Evolutionary conservation across 1,140 invertebrate genomes (phyloP).

Genomic region (Maniola jurtina): DNA sequence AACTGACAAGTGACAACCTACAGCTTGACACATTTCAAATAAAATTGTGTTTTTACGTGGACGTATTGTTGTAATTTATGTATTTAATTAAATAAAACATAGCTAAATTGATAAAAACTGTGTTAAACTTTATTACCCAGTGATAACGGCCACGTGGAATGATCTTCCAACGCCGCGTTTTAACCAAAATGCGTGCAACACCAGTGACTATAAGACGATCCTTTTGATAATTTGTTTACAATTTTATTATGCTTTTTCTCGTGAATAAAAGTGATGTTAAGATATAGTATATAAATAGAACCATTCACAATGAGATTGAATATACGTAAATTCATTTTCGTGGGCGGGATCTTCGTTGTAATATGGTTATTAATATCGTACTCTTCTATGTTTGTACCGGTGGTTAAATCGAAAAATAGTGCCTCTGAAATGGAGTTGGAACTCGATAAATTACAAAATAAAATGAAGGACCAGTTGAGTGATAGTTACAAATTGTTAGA

Average conservation of each 20-base stretch:
- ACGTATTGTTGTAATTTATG: constrained; percentile 3
- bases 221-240: constrained; percentile 12
- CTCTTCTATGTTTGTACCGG: constrained; percentile 39
- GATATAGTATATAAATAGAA: constrained; percentile 4
- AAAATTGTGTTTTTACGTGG: constrained; percentile 8
- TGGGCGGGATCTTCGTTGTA: constrained; percentile 32
- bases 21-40: constrained; percentile 2
- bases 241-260: constrained; percentile 3
- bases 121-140: neutral
- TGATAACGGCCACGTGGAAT: neutral
- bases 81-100: neutral
- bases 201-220: neutral
- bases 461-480: constrained; percentile 51
- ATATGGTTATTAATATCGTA: constrained; percentile 54
- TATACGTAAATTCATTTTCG: constrained; percentile 47
- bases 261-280: neutral
- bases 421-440: constrained; percentile 44
- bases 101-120: neutral
- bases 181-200: neutral
- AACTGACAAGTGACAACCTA: neutral
- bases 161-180: neutral
- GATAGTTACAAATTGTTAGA: constrained; percentile 57
- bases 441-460: constrained; percentile 50
- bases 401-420: constrained; percentile 31
- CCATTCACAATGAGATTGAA: constrained; percentile 56